These are phyloP conservation scores for Diplazon laetatorius DNA, from an alignment of 2,888 invertebrate genomes.

Conservation along the genomic window DNA sequence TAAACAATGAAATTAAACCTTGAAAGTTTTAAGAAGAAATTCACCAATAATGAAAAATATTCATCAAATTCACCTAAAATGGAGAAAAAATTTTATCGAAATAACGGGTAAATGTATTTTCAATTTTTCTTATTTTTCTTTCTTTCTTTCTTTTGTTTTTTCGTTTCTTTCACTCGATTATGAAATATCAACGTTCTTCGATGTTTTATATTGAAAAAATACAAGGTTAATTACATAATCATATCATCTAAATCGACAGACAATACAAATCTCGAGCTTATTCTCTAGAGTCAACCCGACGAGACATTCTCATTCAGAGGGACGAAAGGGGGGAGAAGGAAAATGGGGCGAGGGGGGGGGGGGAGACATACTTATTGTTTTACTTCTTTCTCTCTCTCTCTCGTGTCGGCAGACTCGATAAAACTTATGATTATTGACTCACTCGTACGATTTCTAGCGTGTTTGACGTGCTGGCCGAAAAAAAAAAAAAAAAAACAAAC, in stretches of 20 bases:
- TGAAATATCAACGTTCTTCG: slow-evolving; percentile 22
- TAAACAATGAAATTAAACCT: too few species aligned
- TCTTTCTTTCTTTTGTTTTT: too few species aligned
- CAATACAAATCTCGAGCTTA: slow-evolving; percentile 46
- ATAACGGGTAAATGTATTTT: too few species aligned
- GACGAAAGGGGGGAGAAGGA: too few species aligned
- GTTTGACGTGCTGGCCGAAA: slow-evolving; percentile 13
- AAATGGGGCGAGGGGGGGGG: too few species aligned
- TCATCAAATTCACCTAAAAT: too few species aligned
- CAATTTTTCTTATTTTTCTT: slow-evolving; percentile 4
- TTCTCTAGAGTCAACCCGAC: slow-evolving; percentile 44
- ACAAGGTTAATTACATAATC: slow-evolving; percentile 37
- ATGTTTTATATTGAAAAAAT: slow-evolving; percentile 43
- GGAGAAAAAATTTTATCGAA: too few species aligned
- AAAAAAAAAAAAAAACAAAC: neutral
- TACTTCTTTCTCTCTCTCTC: slow-evolving; percentile 2
- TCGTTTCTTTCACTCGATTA: neutral
- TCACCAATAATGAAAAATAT: too few species aligned
- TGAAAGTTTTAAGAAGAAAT: too few species aligned
- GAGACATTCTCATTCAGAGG: slow-evolving; percentile 33
- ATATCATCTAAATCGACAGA: slow-evolving; percentile 46
- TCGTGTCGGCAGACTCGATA: slow-evolving; percentile 43
- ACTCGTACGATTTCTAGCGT: slow-evolving; percentile 34
- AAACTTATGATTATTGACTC: slow-evolving; percentile 51
- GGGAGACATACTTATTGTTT: slow-evolving; percentile 21